phyloP scores from a whole-genome alignment of 2,113 vertebrate species.

The Anarhynchus alexandrinus region DNA sequence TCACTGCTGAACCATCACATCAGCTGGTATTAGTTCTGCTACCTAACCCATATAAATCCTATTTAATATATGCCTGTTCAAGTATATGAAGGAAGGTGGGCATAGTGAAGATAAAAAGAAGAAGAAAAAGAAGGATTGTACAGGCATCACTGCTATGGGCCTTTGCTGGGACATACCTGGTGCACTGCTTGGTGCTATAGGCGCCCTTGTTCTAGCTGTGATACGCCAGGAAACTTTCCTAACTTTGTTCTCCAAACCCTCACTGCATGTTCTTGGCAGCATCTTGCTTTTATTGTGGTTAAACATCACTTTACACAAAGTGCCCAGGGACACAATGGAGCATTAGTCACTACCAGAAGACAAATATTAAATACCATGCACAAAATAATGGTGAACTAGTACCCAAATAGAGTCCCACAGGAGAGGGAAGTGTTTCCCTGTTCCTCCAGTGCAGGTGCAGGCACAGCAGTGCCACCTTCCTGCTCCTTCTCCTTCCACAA shows the following conservation, averaged over 20 bases:
- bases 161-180: neutral
- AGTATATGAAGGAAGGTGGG: neutral
- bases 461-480: neutral
- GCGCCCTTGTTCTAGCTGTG: neutral
- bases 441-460: neutral
- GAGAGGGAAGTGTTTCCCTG: neutral
- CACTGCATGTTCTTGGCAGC: neutral
- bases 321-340: neutral
- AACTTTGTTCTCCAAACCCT: neutral
- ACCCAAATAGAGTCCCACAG: neutral
- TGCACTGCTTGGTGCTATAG: neutral
- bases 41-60: neutral
- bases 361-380: neutral
- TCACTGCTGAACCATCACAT: neutral
- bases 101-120: neutral
- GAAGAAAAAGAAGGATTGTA: neutral
- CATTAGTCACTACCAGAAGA: neutral
- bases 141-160: neutral
- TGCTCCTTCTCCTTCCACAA: neutral
- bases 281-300: neutral
- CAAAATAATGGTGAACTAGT: neutral
- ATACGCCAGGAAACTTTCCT: neutral
- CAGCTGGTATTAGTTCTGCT: neutral
- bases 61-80: neutral
- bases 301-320: neutral